A percentile compares a stretch with the other conserved stretches of the same genome.
Conservation (phyloP, 2,113 vertebrate species). For the Chauna torquata region DNA sequence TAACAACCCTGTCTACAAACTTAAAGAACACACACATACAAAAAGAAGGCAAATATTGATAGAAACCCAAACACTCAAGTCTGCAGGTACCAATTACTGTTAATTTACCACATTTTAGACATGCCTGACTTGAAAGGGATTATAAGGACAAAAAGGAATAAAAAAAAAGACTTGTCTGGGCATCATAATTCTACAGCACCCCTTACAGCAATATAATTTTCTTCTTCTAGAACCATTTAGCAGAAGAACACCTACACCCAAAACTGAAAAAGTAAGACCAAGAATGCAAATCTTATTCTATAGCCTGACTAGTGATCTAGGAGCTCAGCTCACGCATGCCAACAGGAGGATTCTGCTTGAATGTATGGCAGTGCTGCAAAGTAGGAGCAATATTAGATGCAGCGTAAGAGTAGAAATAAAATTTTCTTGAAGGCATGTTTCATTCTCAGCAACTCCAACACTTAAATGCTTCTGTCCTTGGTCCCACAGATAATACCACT, state of each 20-base stretch:
- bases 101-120: neutral
- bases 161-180: neutral
- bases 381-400: neutral
- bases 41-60: neutral
- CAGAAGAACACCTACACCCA: neutral
- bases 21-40: fast-evolving
- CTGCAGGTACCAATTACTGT: neutral
- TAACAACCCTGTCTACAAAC: neutral
- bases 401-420: neutral
- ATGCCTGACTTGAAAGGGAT: neutral
- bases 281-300: neutral
- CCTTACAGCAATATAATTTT: neutral
- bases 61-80: neutral
- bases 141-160: neutral
- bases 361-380: neutral
- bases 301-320: neutral
- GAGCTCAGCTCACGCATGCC: neutral
- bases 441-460: neutral
- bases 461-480: neutral
- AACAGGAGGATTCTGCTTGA: neutral
- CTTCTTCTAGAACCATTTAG: neutral
- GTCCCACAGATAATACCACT: neutral
- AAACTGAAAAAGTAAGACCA: neutral
- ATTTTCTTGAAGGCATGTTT: neutral
- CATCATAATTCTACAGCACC: neutral